Percentiles rank a stretch among this genome's conserved stretches.
These are phyloP conservation scores for Tetramorium parvispinum DNA, from an alignment of 1,140 invertebrate genomes.

Conservation along the genomic window DNA sequence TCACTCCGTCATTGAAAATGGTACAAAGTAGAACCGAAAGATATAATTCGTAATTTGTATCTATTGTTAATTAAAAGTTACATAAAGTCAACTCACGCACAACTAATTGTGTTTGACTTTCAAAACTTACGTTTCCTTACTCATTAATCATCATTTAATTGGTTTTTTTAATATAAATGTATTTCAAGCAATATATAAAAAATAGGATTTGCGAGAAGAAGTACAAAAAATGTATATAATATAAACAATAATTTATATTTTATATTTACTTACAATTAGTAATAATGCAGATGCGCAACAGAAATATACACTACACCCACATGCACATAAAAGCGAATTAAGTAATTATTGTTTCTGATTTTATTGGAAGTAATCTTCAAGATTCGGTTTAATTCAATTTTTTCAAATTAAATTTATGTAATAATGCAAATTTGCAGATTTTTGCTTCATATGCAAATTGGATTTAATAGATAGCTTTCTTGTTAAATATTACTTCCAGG, in stretches of 20 bases:
- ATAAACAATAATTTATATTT: background rate
- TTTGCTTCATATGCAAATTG: background rate
- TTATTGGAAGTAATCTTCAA: background rate
- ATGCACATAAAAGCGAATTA: background rate
- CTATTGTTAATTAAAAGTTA: no score
- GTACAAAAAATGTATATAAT: background rate
- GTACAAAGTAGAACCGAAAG: no score
- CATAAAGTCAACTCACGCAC: no score
- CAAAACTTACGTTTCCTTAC: no score
- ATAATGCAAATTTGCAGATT: background rate
- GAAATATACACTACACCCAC: background rate
- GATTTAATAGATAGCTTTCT: background rate
- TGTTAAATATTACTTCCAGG: background rate
- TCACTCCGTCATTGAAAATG: no score
- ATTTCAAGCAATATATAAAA: background rate
- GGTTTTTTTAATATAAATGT: background rate
- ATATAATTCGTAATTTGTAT: no score
- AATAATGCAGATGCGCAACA: background rate
- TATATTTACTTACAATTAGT: background rate
- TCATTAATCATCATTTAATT: background rate
- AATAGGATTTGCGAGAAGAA: background rate
- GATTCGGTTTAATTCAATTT: background rate
- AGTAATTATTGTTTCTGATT: background rate
- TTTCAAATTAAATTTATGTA: background rate
- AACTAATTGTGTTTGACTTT: no score